A percentile compares a stretch with the other conserved stretches of the same genome.
Conservation (phyloP, 2,113 vertebrate genomes). For the Phalacrocorax carbo region DNA sequence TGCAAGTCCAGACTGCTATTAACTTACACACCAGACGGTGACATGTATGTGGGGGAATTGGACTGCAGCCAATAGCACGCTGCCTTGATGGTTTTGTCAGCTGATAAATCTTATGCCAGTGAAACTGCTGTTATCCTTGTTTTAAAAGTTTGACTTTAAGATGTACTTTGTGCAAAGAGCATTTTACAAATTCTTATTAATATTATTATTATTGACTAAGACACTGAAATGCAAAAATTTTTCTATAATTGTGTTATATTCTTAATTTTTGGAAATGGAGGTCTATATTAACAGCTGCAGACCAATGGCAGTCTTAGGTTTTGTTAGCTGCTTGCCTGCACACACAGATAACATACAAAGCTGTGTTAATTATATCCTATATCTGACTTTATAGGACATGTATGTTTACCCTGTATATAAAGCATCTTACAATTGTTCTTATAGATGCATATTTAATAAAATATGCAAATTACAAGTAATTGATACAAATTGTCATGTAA, state of each 20-base stretch:
- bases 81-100: constrained; percentile 62
- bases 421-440: background rate
- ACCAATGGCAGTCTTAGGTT: background rate
- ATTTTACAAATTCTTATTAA: background rate
- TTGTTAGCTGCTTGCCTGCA: background rate
- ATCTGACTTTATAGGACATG: background rate
- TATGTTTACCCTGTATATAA: background rate
- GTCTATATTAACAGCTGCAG: background rate
- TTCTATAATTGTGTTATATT: background rate
- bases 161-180: background rate
- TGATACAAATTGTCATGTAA: background rate
- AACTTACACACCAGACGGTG: constrained; percentile 61
- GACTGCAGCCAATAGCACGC: constrained; percentile 20
- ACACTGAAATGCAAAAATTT: background rate
- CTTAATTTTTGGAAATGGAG: background rate
- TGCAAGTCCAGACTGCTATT: constrained; percentile 64
- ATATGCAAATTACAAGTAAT: background rate
- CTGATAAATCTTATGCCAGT: constrained; percentile 33
- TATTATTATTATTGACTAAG: background rate
- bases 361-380: background rate
- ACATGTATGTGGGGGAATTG: constrained; percentile 29
- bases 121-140: constrained; percentile 1
- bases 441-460: background rate
- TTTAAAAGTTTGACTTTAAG: constrained; percentile 15
- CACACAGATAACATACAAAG: background rate